Percentiles rank a stretch among this genome's conserved stretches.
Evolutionary conservation across 2,113 vertebrate species (phyloP).

Genomic region (Sylvietta virens): DNA sequence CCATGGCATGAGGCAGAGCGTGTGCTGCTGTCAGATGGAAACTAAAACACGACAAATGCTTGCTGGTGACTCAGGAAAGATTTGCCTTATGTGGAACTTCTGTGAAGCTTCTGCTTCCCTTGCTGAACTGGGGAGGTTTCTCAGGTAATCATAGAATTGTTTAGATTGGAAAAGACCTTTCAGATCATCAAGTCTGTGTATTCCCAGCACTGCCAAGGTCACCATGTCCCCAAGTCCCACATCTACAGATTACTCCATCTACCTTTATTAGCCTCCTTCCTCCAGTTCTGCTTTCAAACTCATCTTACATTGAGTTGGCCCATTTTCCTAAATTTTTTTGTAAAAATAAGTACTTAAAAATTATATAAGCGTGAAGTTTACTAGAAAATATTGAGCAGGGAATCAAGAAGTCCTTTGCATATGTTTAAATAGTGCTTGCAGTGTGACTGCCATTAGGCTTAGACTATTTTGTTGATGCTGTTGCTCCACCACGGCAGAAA

Average conservation of each 20-base stretch:
- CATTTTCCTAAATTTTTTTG: not conserved
- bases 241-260: not conserved
- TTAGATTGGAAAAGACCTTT: not conserved
- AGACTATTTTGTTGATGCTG: not conserved
- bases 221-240: not conserved
- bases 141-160: not conserved
- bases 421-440: not conserved
- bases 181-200: not conserved
- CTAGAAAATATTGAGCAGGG: not conserved
- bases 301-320: not conserved
- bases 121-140: not conserved
- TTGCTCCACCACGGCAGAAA: not conserved
- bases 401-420: not conserved
- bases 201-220: not conserved
- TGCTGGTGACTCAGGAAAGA: not conserved
- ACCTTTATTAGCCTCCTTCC: not conserved
- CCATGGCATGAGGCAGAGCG: not conserved
- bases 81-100: not conserved
- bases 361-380: not conserved
- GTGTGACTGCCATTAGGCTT: not conserved
- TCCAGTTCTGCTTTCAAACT: not conserved
- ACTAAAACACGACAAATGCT: not conserved
- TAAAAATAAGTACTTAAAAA: not conserved
- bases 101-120: not conserved
- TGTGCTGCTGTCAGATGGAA: not conserved